Percentiles rank a stretch among this genome's conserved stretches.
Evolutionary conservation across 2,113 vertebrate species (phyloP).

Genomic region (Sapayoa aenigma): DNA sequence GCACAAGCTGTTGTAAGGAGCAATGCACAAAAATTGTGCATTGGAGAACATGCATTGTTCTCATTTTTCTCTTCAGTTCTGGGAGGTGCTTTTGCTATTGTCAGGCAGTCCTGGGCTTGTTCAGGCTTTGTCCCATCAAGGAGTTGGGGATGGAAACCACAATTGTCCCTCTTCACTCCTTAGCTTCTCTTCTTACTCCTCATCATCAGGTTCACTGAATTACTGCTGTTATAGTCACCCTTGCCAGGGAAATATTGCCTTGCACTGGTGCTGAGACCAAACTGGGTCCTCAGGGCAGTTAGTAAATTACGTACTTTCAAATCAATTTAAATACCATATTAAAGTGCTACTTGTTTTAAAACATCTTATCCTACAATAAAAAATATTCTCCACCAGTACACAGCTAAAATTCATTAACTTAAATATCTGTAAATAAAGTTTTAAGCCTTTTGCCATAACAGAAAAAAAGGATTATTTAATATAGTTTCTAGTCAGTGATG

Average conservation of each 20-base stretch:
- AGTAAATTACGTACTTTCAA: background rate
- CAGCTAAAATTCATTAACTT: background rate
- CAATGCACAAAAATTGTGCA: background rate
- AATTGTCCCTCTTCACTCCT: background rate
- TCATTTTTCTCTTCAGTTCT: background rate
- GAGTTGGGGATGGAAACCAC: background rate
- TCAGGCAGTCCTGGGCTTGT: background rate
- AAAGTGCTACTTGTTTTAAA: background rate
- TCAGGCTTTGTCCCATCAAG: background rate
- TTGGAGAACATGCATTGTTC: background rate
- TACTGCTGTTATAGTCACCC: background rate
- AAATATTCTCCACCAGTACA: background rate
- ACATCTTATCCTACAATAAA: background rate
- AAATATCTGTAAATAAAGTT: background rate
- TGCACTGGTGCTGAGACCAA: background rate
- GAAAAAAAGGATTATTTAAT: background rate
- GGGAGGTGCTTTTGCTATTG: background rate
- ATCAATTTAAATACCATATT: background rate
- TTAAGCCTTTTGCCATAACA: background rate
- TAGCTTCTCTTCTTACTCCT: background rate
- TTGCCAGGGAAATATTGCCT: background rate
- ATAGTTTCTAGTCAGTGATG: background rate
- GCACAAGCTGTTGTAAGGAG: background rate
- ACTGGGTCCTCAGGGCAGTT: background rate
- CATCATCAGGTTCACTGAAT: background rate